phyloP scores from a whole-genome alignment of 2,797 vertebrate genomes.

The Fratercula arctica region DNA sequence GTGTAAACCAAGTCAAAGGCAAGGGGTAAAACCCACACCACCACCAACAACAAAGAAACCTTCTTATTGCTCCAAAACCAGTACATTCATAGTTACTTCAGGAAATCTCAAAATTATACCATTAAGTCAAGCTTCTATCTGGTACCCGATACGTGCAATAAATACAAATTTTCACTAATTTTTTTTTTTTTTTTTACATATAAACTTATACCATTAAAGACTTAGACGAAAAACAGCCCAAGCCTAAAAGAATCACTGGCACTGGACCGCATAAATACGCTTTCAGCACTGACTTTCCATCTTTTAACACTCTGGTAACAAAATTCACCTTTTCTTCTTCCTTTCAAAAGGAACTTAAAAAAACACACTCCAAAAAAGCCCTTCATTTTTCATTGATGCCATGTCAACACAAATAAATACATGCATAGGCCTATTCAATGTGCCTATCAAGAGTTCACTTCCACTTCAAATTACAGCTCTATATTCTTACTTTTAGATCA shows the following conservation, averaged over 20 bases:
- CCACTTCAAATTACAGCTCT: not conserved
- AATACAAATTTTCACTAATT: not conserved
- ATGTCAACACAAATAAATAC: not conserved
- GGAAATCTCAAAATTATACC: not conserved
- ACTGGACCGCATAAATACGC: not conserved
- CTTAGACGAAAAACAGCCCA: not conserved
- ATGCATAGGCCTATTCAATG: rapidly evolving
- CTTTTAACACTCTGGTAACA: not conserved
- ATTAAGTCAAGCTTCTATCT: not conserved
- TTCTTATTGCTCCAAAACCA: not conserved
- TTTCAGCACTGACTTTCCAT: not conserved
- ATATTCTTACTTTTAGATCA: not conserved
- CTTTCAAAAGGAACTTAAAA: not conserved
- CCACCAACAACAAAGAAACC: not conserved
- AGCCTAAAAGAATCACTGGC: not conserved
- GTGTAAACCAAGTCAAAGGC: not conserved
- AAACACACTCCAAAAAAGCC: not conserved
- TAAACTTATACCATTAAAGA: not conserved
- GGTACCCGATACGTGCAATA: not conserved
- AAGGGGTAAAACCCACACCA: not conserved
- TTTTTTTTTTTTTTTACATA: not conserved
- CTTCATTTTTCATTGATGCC: not conserved
- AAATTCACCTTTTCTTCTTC: not conserved
- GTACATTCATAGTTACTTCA: not conserved
- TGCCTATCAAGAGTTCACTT: not conserved